These are phyloP conservation scores for Aleiodes sp. DNA, from an alignment of 1,140 invertebrate genomes.

Conservation along the genomic window DNA sequence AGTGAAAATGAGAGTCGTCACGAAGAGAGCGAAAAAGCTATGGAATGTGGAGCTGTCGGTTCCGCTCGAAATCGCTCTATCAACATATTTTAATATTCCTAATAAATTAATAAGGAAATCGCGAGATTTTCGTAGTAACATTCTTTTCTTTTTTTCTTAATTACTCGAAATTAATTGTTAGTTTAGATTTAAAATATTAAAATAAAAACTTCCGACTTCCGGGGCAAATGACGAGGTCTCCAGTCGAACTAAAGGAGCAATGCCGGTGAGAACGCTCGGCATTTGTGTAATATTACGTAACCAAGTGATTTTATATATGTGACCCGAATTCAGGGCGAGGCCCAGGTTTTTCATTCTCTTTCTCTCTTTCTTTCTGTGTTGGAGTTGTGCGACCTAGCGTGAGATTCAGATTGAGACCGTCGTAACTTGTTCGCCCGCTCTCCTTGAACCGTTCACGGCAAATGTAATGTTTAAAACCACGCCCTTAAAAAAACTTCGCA, in stretches of 20 bases:
- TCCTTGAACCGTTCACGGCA: conserved; percentile 36
- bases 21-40: neutral
- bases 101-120: no score
- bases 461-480: conserved; percentile 61
- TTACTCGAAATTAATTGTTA: no score
- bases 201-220: conserved; percentile 8
- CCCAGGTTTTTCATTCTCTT: neutral
- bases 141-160: no score
- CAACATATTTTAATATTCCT: no score
- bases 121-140: no score
- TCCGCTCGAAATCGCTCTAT: neutral
- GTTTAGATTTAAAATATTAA: no score
- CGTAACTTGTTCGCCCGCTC: conserved; percentile 52
- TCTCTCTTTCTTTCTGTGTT: no score
- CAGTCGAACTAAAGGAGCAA: neutral
- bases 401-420: conserved; percentile 64
- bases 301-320: conserved; percentile 32
- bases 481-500: neutral
- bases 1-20: conserved; percentile 17
- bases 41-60: neutral
- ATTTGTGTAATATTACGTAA: conserved; percentile 27
- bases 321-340: conserved; percentile 59
- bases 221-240: no score
- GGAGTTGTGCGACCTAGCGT: conserved; percentile 50
- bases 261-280: conserved; percentile 22